These are phyloP conservation scores for Urocolius indicus DNA, from an alignment of 2,113 vertebrate species.

Conservation along the genomic window DNA sequence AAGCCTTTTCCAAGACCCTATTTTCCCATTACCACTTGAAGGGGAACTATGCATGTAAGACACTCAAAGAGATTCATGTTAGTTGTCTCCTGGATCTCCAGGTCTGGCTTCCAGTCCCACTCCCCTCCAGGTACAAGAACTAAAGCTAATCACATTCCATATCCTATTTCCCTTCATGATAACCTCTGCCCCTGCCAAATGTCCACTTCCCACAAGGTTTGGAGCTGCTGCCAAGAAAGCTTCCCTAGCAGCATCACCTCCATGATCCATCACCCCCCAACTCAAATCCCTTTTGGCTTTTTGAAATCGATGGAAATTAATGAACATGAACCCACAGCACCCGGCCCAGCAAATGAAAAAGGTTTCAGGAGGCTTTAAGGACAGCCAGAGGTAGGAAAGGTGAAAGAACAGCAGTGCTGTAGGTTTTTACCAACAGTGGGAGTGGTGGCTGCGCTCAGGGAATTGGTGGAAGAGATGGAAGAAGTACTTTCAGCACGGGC, in stretches of 20 bases:
- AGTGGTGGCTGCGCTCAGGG: slow-evolving; percentile 94
- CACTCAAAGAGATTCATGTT: not conserved
- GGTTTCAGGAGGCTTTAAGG: not conserved
- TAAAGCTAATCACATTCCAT: not conserved
- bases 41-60: not conserved
- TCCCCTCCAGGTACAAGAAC: not conserved
- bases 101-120: slow-evolving; percentile 20
- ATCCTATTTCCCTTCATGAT: not conserved
- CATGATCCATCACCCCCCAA: accelerated
- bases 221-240: not conserved
- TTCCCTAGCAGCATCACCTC: not conserved
- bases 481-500: slow-evolving; percentile 97
- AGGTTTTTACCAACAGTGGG: slow-evolving; percentile 89
- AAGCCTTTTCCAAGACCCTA: not conserved
- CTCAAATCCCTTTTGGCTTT: not conserved
- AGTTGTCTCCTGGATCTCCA: not conserved
- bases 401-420: slow-evolving; percentile 45
- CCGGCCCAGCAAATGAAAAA: not conserved
- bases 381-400: not conserved
- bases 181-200: not conserved
- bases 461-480: slow-evolving; percentile 95
- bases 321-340: accelerated
- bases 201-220: not conserved
- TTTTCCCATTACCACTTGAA: not conserved
- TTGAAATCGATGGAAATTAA: not conserved